A percentile compares a stretch with the other conserved stretches of the same genome.
These are phyloP conservation scores for Sympetrum striolatum DNA, from an alignment of 2,888 invertebrate species.

Conservation along the genomic window DNA sequence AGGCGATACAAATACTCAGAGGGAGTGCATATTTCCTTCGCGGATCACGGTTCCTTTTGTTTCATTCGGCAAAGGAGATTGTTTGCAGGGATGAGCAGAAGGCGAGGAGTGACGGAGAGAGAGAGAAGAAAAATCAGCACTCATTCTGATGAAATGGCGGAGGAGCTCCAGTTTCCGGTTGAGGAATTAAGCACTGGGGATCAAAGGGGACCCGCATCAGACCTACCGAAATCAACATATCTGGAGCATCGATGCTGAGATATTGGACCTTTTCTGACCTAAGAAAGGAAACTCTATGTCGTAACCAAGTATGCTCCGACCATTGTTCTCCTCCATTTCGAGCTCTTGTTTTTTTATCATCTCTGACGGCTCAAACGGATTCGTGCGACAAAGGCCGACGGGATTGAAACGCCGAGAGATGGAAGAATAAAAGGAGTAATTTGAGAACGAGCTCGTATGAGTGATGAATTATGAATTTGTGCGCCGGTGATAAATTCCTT, in stretches of 20 bases:
- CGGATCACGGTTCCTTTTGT: conserved; percentile 25
- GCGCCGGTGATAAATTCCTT: background rate
- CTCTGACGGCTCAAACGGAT: background rate
- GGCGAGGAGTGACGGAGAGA: background rate
- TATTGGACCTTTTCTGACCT: conserved; percentile 20
- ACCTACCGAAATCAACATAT: conserved; percentile 56
- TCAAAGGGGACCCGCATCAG: conserved; percentile 55
- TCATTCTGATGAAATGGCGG: conserved; percentile 56
- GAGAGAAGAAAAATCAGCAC: conserved; percentile 51
- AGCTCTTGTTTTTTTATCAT: background rate
- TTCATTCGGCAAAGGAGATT: conserved; percentile 16
- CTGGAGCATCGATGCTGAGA: conserved; percentile 52
- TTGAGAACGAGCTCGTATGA: background rate
- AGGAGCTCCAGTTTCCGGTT: conserved; percentile 52
- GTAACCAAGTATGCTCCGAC: conserved; percentile 13
- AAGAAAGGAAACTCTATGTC: background rate
- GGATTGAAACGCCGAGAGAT: background rate
- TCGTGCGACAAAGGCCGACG: background rate
- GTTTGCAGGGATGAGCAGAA: conserved; percentile 47
- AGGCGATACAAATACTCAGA: background rate
- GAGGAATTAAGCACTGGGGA: conserved; percentile 52
- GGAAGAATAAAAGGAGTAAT: background rate
- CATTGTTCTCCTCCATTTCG: background rate
- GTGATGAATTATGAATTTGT: background rate
- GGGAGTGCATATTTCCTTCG: background rate